A percentile compares a stretch with the other conserved stretches of the same genome.
Conservation (phyloP, 2,113 vertebrate species). For the Lanius ludovicianus region DNA sequence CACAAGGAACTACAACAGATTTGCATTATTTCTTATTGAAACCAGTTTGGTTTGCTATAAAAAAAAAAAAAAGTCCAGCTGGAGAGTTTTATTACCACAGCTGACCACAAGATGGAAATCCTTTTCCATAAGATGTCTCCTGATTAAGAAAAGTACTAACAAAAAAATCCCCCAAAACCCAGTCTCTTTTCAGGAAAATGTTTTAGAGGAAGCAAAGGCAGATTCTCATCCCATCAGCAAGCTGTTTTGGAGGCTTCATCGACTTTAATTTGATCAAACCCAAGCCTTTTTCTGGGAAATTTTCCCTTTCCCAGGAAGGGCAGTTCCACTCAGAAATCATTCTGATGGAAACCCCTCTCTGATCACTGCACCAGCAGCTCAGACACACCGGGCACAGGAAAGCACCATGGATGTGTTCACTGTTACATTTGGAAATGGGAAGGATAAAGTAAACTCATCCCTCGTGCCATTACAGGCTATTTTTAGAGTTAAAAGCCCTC, state of each 20-base stretch:
- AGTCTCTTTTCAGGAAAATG: not conserved
- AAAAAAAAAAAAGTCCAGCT: not conserved
- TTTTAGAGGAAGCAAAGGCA: not conserved
- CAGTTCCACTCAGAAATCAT: not conserved
- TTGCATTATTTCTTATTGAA: not conserved
- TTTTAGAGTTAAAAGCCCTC: not conserved
- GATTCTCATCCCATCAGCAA: not conserved
- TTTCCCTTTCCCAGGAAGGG: not conserved
- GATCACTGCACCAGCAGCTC: not conserved
- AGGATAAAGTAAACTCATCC: not conserved
- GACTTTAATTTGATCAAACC: not conserved
- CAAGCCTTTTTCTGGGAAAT: not conserved
- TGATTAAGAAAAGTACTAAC: not conserved
- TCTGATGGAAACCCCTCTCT: not conserved
- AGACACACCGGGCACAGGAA: not conserved
- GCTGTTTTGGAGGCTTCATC: not conserved
- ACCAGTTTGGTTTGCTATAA: not conserved
- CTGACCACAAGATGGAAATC: constrained; percentile 56
- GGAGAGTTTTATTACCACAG: constrained; percentile 16
- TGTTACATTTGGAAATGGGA: not conserved
- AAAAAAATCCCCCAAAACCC: not conserved
- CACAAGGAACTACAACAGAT: not conserved
- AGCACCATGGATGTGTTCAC: not conserved
- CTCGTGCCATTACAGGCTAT: not conserved
- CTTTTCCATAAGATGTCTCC: constrained; percentile 13